Evolutionary conservation across 2,113 vertebrate species (phyloP).

Genomic region (Mormyrus lacerda): DNA sequence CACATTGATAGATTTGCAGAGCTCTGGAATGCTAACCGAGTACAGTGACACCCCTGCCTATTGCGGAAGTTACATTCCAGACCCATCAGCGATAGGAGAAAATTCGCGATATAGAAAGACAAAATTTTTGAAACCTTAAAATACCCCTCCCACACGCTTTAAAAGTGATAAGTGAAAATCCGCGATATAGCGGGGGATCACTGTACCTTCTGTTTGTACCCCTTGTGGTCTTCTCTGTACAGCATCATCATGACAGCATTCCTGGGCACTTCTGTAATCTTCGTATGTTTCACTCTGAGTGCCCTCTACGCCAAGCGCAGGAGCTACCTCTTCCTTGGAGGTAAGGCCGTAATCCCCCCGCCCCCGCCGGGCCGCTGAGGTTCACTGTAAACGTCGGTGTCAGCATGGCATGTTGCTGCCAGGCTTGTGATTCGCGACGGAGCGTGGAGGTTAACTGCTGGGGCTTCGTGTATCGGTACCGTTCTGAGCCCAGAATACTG

Average conservation of each 20-base stretch:
- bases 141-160: too few relatives aligned
- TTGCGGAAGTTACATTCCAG: too few relatives aligned
- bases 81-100: too few relatives aligned
- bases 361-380: not conserved
- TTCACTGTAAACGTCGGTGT: not conserved
- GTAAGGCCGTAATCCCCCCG: slow-evolving; percentile 45
- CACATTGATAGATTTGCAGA: not conserved
- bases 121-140: too few relatives aligned
- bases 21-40: not conserved
- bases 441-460: not conserved
- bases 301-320: slow-evolving; percentile 85
- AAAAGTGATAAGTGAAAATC: too few relatives aligned
- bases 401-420: not conserved
- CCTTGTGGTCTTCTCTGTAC: slow-evolving; percentile 1
- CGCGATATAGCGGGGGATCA: too few relatives aligned
- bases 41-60: too few relatives aligned
- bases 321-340: slow-evolving; percentile 88
- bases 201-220: not conserved
- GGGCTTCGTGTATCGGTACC: not conserved
- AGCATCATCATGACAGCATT: slow-evolving; percentile 92
- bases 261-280: slow-evolving; percentile 81
- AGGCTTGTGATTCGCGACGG: not conserved
- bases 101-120: too few relatives aligned
- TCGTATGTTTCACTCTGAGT: slow-evolving; percentile 87
- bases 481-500: not conserved